Evolutionary conservation across 2,888 invertebrate genomes (phyloP).

Genomic region (Linhomoeus sp.): DNA sequence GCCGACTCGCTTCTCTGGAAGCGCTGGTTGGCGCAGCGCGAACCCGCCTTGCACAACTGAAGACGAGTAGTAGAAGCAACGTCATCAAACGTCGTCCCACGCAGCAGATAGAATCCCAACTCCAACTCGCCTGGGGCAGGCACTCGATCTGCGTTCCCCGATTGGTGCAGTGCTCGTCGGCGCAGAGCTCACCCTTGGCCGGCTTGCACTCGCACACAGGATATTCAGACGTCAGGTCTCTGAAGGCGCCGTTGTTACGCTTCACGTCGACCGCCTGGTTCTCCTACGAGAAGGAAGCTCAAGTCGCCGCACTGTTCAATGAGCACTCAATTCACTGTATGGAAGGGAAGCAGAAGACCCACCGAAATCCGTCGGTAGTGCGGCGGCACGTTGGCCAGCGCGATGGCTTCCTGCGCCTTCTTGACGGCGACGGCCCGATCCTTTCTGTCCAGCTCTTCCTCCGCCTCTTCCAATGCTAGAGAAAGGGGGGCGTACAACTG

Average conservation of each 20-base stretch:
- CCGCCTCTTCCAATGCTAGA: conserved; percentile 53
- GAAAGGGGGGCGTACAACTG: too few relatives aligned
- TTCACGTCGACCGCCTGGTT: conserved; percentile 41
- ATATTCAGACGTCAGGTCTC: conserved; percentile 36
- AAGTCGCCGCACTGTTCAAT: too few relatives aligned
- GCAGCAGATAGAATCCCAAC: too few relatives aligned
- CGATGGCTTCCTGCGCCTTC: too few relatives aligned
- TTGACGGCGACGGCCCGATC: too few relatives aligned
- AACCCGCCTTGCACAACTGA: conserved; percentile 54
- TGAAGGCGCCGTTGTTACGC: conserved; percentile 36
- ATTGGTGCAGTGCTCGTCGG: conserved; percentile 65
- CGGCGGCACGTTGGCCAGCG: too few relatives aligned
- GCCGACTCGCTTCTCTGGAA: conserved; percentile 66
- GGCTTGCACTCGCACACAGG: conserved; percentile 61
- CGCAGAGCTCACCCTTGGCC: conserved; percentile 51
- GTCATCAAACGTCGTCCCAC: too few relatives aligned
- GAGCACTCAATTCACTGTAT: too few relatives aligned
- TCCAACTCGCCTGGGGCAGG: background rate
- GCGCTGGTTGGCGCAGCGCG: conserved; percentile 61
- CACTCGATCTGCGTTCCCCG: conserved; percentile 31
- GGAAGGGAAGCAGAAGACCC: too few relatives aligned
- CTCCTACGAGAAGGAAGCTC: background rate
- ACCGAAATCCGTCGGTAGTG: too few relatives aligned
- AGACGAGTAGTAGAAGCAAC: background rate
- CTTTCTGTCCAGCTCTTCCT: conserved; percentile 45